phyloP scores from a whole-genome alignment of 2,113 vertebrate species.

The Clupea harengus region DNA sequence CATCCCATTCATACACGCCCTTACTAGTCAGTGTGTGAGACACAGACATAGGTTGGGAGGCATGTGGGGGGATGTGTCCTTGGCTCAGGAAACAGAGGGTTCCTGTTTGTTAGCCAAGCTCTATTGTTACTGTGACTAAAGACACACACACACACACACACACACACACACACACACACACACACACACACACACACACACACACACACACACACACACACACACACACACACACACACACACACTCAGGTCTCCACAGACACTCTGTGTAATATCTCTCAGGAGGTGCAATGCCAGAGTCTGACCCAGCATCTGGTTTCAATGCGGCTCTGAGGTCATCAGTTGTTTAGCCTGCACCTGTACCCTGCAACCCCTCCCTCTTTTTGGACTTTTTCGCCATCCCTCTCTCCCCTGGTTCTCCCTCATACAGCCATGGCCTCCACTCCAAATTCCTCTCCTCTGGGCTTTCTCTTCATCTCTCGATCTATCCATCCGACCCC shows the following conservation, averaged over 20 bases:
- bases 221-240: constrained; percentile 2
- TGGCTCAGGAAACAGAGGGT: constrained; percentile 74
- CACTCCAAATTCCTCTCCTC: constrained; percentile 28
- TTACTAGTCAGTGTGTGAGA: background rate
- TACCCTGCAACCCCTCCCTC: constrained; percentile 43
- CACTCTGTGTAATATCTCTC: background rate
- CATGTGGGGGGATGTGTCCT: constrained; percentile 38
- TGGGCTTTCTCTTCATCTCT: constrained; percentile 41
- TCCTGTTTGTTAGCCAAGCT: constrained; percentile 70
- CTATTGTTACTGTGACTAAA: constrained; percentile 60
- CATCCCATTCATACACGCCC: background rate
- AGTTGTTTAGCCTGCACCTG: constrained; percentile 73
- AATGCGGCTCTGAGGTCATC: constrained; percentile 69
- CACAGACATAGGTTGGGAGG: background rate
- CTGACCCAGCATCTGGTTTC: constrained; percentile 73
- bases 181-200: background rate
- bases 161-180: constrained; percentile 26
- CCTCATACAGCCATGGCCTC: background rate
- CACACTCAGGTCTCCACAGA: background rate
- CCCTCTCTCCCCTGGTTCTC: constrained; percentile 2
- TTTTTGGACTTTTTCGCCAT: constrained; percentile 36
- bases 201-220: background rate
- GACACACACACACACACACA: constrained; percentile 10
- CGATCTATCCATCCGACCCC: background rate
- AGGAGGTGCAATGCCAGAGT: constrained; percentile 41